Base-by-base conservation (phyloP, 2,113 vertebrate species). In the Heliornis fulica region DNA sequence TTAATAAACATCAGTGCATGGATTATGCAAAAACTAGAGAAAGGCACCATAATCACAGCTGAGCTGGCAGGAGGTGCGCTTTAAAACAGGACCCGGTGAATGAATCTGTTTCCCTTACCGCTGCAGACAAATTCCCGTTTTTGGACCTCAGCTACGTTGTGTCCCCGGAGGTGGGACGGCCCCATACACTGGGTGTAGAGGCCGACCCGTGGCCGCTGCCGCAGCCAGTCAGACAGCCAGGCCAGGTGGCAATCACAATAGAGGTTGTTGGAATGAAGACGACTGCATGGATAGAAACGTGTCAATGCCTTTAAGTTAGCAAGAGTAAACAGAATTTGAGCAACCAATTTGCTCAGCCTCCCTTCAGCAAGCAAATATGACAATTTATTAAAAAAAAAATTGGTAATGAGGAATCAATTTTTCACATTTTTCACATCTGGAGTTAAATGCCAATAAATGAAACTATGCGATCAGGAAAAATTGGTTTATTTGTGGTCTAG, bases 181-280 rank as follows among this genome's bases (percentile, higher is more conserved):
- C 97, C 98, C 98, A 99, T 99, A 94, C 99, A 99, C 94, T 99
- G 99, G 0, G 99, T 99, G 97, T 99, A 99, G 32, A 99, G 98
- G 48, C 99, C 99, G 25, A 99, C 98, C 1, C 99, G 98, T 2
- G 99, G 99, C 77, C 99, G 98, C 97, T 99, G 99, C 38, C 99
- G 98, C 94, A 99, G 98, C 99, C 99, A 99, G 96, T 99, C 99
- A 0, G 99, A 99, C 75, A 99, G 98, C 99, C 99, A 99, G 91
- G 99, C 99, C 96, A 99, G 98, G 89, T 99, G 98, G 96, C 99
- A 99, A 77, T 99, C 99, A 61, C 99, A 99, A 74, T 98, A 98
- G 85, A 99, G 98, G 98, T 99, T 99, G 98, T 99, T 99, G 78
- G 99, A 99, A 96, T 99, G 99, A n/a, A 99, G 99, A 56, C 99